phyloP scores from a whole-genome alignment of 23 tunicate species.

The Trididemnum nubilum region DNA sequence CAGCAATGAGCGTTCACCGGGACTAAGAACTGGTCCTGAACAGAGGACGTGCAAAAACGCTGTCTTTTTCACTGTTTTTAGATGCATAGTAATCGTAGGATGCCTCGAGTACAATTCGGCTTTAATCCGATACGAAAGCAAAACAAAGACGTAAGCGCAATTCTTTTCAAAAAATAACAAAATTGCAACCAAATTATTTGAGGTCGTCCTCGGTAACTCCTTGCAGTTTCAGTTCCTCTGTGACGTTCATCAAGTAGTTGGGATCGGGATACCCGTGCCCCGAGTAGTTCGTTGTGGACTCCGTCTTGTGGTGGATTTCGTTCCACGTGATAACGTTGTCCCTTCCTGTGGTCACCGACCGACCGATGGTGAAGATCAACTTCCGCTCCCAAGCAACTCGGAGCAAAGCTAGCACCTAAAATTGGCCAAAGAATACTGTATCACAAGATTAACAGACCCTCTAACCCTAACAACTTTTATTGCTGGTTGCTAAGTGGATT shows the following conservation, averaged over 20 bases:
- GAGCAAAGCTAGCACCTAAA: conserved; percentile 51
- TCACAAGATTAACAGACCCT: not conserved
- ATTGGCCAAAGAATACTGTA: too few relatives aligned
- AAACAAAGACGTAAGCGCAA: too few relatives aligned
- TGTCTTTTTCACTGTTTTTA: too few relatives aligned
- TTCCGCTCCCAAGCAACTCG: conserved; percentile 65
- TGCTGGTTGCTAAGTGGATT: not conserved
- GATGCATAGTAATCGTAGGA: too few relatives aligned
- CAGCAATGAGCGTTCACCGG: too few relatives aligned
- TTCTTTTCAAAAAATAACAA: too few relatives aligned
- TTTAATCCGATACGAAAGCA: too few relatives aligned
- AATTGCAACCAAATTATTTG: not conserved
- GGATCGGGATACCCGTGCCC: conserved; percentile 89
- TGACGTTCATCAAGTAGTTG: conserved; percentile 50
- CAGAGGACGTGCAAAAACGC: too few relatives aligned
- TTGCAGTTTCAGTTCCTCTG: conserved; percentile 52
- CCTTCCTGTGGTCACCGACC: conserved; percentile 66
- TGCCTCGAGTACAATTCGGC: too few relatives aligned
- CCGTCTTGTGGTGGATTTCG: conserved; percentile 87
- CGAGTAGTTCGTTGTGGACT: conserved; percentile 14
- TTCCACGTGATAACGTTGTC: conserved; percentile 72
- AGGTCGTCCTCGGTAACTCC: conserved; percentile 69
- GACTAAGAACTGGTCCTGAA: too few relatives aligned
- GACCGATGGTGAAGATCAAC: conserved; percentile 71
- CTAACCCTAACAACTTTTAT: too few relatives aligned